Evolutionary conservation across 2,113 vertebrate genomes (phyloP).

Genomic region (Caloenas nicobarica): DNA sequence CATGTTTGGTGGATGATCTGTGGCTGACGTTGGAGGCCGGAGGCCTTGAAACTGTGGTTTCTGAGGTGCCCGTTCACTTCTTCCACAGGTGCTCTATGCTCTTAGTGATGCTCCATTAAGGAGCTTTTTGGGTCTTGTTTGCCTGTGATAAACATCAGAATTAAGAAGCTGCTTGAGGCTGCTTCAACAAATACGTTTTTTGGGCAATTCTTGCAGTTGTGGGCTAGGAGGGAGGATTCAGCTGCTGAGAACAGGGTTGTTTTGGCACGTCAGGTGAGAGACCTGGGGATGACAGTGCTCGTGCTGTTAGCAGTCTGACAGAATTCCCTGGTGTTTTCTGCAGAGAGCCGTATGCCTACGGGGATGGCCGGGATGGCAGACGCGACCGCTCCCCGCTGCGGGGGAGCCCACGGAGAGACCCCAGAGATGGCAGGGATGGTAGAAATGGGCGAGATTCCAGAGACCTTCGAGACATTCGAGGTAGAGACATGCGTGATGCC

Average conservation of each 20-base stretch:
- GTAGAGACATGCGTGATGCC: slow-evolving; percentile 80
- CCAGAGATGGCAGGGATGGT: slow-evolving; percentile 71
- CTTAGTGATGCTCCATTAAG: neutral
- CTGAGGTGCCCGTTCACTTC: neutral
- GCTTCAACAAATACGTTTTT: neutral
- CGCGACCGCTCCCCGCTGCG: slow-evolving; percentile 81
- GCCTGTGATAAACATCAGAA: neutral
- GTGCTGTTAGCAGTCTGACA: neutral
- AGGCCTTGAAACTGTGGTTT: neutral
- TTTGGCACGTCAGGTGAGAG: slow-evolving; percentile 41
- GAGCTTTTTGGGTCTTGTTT: neutral
- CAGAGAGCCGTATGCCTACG: slow-evolving; percentile 81
- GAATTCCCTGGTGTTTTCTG: slow-evolving; percentile 49
- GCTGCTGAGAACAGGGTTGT: neutral
- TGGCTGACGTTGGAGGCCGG: neutral
- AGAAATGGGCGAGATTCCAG: slow-evolving; percentile 74
- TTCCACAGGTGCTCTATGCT: neutral
- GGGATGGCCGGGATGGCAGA: slow-evolving; percentile 81
- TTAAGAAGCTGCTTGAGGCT: neutral
- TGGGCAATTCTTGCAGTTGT: neutral
- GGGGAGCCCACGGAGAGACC: slow-evolving; percentile 80
- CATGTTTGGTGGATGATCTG: neutral
- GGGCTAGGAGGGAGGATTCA: slow-evolving; percentile 34
- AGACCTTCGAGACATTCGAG: slow-evolving; percentile 78
- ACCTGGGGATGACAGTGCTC: neutral